Percentiles rank a stretch among this genome's conserved stretches.
Conservation (phyloP, 2,113 vertebrate species). For the Podarcis cretensis region DNA sequence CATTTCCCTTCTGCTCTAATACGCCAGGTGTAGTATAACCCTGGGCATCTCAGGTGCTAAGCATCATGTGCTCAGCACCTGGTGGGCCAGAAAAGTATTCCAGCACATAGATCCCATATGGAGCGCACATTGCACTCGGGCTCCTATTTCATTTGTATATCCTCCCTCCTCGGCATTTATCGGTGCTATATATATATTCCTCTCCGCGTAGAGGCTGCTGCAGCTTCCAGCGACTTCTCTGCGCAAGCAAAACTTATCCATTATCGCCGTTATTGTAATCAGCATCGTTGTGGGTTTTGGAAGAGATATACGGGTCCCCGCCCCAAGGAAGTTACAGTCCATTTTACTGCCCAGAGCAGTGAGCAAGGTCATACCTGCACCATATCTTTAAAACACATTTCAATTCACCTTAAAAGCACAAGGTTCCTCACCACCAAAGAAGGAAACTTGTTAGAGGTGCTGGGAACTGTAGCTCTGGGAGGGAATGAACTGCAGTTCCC, state of each 20-base stretch:
- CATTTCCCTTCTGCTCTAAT: not conserved
- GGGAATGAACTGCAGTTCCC: too few species aligned
- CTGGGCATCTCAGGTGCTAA: not conserved
- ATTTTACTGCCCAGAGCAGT: not conserved
- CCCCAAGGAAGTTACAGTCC: not conserved
- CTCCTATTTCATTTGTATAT: not conserved
- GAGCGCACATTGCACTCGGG: not conserved
- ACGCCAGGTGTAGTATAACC: conserved; percentile 5
- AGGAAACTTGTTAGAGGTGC: not conserved
- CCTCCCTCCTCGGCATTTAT: not conserved
- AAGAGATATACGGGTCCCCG: not conserved
- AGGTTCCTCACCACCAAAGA: not conserved
- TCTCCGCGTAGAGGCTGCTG: not conserved
- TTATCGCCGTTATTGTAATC: not conserved
- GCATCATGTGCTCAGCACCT: not conserved
- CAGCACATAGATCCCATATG: not conserved
- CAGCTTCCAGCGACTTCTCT: conserved; percentile 47
- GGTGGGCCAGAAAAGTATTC: not conserved
- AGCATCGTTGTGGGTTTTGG: not conserved
- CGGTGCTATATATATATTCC: not conserved
- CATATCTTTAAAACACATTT: too few species aligned
- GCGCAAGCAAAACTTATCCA: conserved; percentile 40
- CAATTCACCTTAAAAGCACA: too few species aligned
- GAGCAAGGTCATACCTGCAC: too few species aligned
- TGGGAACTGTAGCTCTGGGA: not conserved